A percentile compares a stretch with the other conserved stretches of the same genome.
These are phyloP conservation scores for Sthenelais limicola DNA, from an alignment of 2,888 invertebrate species.

Conservation along the genomic window DNA sequence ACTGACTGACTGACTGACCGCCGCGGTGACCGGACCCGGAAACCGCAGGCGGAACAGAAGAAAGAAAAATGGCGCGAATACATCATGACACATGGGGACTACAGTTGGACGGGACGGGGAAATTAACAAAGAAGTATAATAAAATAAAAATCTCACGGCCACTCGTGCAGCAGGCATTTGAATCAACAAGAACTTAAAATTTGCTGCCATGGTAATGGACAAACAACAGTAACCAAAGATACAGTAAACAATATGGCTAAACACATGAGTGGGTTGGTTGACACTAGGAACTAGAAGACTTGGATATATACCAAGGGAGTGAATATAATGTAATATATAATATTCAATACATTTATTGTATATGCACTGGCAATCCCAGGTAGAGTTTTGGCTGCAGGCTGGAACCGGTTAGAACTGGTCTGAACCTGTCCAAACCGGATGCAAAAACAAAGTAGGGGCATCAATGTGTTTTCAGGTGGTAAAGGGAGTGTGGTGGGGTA, in stretches of 20 bases:
- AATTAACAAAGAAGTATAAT: constrained; percentile 19
- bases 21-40: neutral
- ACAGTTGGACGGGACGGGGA: constrained; percentile 21
- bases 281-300: constrained; percentile 36
- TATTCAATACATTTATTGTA: constrained; percentile 37
- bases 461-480: constrained; percentile 17
- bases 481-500: constrained; percentile 28
- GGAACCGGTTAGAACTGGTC: constrained; percentile 32
- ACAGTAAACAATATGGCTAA: constrained; percentile 35
- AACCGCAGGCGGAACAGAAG: constrained; percentile 1
- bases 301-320: constrained; percentile 39
- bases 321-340: constrained; percentile 30
- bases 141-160: constrained; percentile 31
- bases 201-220: constrained; percentile 38
- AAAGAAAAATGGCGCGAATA: constrained; percentile 17
- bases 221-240: constrained; percentile 34
- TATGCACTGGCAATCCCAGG: constrained; percentile 38
- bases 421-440: constrained; percentile 27
- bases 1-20: neutral
- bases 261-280: constrained; percentile 26
- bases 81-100: constrained; percentile 22
- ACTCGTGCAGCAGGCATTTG: constrained; percentile 35
- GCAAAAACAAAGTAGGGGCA: constrained; percentile 29
- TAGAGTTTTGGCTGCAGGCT: constrained; percentile 28
- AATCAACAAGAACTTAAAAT: constrained; percentile 26